phyloP scores from a whole-genome alignment of 2,888 invertebrate species.

The Mechanitis messenoides region DNA sequence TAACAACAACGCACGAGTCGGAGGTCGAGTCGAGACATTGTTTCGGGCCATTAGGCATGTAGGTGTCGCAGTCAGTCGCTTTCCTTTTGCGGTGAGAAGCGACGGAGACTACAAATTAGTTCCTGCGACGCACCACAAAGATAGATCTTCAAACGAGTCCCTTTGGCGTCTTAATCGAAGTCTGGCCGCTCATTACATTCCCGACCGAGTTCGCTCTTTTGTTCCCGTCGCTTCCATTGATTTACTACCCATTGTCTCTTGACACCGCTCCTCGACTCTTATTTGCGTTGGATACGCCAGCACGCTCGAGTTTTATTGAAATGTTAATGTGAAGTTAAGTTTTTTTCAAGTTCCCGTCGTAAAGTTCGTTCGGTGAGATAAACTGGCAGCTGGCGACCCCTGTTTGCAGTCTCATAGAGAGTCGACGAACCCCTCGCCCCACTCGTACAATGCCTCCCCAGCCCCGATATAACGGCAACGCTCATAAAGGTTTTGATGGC shows the following conservation, averaged over 20 bases:
- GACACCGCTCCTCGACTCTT: conserved; percentile 37
- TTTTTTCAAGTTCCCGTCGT: conserved; percentile 41
- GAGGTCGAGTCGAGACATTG: conserved; percentile 37
- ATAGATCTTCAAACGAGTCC: conserved; percentile 50
- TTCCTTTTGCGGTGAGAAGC: conserved; percentile 50
- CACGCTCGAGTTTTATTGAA: conserved; percentile 47
- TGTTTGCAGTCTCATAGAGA: conserved; percentile 51
- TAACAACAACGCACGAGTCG: conserved; percentile 34
- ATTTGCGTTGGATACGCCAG: conserved; percentile 43
- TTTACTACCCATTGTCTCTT: conserved; percentile 62
- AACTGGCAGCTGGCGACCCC: conserved; percentile 63
- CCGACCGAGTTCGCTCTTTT: conserved; percentile 43
- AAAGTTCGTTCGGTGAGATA: conserved; percentile 52
- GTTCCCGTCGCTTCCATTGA: conserved; percentile 58
- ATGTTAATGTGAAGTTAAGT: conserved; percentile 48
- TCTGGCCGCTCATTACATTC: conserved; percentile 37
- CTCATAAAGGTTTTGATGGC: conserved; percentile 65
- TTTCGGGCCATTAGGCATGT: conserved; percentile 55
- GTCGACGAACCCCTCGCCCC: conserved; percentile 46
- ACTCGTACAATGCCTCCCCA: conserved; percentile 43
- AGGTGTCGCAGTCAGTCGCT: conserved; percentile 42
- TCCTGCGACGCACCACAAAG: conserved; percentile 42
- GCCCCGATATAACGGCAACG: conserved; percentile 46
- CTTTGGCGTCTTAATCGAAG: conserved; percentile 54
- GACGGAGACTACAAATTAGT: conserved; percentile 60